Conservation (phyloP, 2,113 vertebrate genomes). For the Pteruthius melanotis region DNA sequence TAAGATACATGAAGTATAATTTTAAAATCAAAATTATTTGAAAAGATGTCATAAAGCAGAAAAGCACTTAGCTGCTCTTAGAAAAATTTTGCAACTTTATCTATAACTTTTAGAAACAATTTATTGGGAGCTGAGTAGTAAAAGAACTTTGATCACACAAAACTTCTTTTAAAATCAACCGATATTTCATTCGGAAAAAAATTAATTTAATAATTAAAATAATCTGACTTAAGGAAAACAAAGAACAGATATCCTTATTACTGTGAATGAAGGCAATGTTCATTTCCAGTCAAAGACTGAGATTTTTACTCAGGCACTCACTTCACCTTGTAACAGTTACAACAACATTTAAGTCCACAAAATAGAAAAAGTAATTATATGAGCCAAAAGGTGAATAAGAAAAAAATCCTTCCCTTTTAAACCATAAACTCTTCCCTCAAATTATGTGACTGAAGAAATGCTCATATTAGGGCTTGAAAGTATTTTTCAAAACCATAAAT, state of each 20-base stretch:
- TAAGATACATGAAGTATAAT: background rate
- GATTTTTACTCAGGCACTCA: background rate
- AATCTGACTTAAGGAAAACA: background rate
- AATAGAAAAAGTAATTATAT: background rate
- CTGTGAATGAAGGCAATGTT: background rate
- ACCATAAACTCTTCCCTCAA: background rate
- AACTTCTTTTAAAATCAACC: background rate
- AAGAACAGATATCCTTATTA: background rate
- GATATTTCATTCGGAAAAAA: background rate
- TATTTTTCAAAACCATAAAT: background rate
- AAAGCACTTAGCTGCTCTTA: background rate
- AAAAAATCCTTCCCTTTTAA: background rate
- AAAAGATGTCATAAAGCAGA: background rate
- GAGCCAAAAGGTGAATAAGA: background rate
- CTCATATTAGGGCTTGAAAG: background rate
- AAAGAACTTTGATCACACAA: background rate
- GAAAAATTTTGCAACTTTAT: background rate
- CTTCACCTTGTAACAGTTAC: background rate
- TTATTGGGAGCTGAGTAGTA: background rate
- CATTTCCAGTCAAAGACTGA: background rate
- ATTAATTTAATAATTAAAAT: background rate
- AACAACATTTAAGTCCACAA: background rate
- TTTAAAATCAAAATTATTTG: background rate
- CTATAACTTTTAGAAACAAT: background rate
- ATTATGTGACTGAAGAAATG: background rate